phyloP scores from a whole-genome alignment of 2,888 invertebrate genomes.

The Crematogaster levior region DNA sequence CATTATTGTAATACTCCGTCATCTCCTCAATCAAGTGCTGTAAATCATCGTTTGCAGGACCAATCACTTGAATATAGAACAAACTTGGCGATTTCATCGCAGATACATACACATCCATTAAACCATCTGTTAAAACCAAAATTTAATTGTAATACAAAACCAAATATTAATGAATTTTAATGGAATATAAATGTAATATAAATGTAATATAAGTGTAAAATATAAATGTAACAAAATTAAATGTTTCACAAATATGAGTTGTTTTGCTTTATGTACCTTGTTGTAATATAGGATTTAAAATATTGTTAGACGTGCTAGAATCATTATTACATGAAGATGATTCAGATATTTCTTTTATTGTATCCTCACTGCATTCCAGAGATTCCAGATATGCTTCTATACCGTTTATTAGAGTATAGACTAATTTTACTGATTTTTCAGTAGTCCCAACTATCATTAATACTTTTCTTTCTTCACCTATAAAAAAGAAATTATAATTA shows the following conservation, averaged over 20 bases:
- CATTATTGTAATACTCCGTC: slow-evolving; percentile 92
- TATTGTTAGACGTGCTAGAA: not conserved
- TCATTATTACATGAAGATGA: not conserved
- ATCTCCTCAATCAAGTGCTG: slow-evolving; percentile 93
- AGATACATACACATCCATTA: slow-evolving; percentile 94
- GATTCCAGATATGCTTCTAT: slow-evolving; percentile 79
- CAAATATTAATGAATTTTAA: not conserved
- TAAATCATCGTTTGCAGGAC: slow-evolving; percentile 91
- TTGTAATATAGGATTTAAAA: slow-evolving; percentile 43
- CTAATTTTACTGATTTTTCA: slow-evolving; percentile 89
- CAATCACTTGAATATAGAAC: slow-evolving; percentile 96
- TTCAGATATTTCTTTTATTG: not conserved
- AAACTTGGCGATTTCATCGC: slow-evolving; percentile 92
- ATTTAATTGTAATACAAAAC: not conserved
- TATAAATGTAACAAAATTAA: slow-evolving; percentile 15
- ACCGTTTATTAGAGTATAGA: slow-evolving; percentile 91
- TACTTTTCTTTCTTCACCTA: slow-evolving; percentile 79
- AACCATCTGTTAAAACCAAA: slow-evolving; percentile 81
- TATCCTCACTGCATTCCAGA: not conserved
- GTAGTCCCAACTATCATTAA: slow-evolving; percentile 89
- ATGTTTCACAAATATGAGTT: not conserved
- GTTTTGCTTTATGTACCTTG: slow-evolving; percentile 59
- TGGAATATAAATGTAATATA: slow-evolving; percentile 14
- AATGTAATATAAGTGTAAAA: too few species aligned
- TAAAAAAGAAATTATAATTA: slow-evolving; percentile 2